Evolutionary conservation across 2,113 vertebrate genomes (phyloP).

Genomic region (Carassius carassius): DNA sequence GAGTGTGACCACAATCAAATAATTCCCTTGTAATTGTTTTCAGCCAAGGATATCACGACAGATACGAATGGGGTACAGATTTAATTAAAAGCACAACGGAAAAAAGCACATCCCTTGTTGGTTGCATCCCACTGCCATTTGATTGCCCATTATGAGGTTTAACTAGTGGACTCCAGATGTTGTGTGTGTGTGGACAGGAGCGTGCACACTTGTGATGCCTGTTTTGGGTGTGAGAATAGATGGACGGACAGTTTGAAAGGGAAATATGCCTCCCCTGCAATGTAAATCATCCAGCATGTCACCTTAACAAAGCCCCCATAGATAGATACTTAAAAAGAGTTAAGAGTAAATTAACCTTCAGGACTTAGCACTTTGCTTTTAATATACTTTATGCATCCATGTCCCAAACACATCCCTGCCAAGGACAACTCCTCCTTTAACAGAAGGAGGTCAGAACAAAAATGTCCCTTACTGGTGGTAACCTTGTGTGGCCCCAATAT

Average conservation of each 20-base stretch:
- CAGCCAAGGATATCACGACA: slow-evolving; percentile 35
- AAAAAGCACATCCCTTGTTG: slow-evolving; percentile 38
- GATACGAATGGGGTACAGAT: slow-evolving; percentile 34
- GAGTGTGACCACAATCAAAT: slow-evolving; percentile 40
- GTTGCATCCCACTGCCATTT: slow-evolving; percentile 25
- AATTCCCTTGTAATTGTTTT: slow-evolving; percentile 48
- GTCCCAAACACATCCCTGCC: slow-evolving; percentile 61
- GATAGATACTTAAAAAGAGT: slow-evolving; percentile 80
- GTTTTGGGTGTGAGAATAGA: slow-evolving; percentile 55
- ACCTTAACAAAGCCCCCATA: slow-evolving; percentile 80
- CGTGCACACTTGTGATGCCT: slow-evolving; percentile 9
- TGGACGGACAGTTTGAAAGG: slow-evolving; percentile 51
- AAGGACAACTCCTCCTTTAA: slow-evolving; percentile 74
- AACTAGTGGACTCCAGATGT: slow-evolving; percentile 45
- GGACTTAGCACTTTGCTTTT: slow-evolving; percentile 70
- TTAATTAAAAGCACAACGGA: slow-evolving; percentile 52
- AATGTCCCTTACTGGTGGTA: slow-evolving; percentile 65
- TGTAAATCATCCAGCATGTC: slow-evolving; percentile 75
- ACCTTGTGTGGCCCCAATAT: slow-evolving; percentile 68
- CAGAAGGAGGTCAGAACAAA: slow-evolving; percentile 69
- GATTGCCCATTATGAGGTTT: slow-evolving; percentile 28
- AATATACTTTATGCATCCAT: slow-evolving; percentile 62
- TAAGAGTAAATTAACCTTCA: slow-evolving; percentile 84
- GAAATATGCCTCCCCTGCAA: slow-evolving; percentile 62
- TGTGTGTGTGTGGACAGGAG: slow-evolving; percentile 32